Evolutionary conservation across 2,888 invertebrate genomes (phyloP).

Genomic region (Acleris holmiana): DNA sequence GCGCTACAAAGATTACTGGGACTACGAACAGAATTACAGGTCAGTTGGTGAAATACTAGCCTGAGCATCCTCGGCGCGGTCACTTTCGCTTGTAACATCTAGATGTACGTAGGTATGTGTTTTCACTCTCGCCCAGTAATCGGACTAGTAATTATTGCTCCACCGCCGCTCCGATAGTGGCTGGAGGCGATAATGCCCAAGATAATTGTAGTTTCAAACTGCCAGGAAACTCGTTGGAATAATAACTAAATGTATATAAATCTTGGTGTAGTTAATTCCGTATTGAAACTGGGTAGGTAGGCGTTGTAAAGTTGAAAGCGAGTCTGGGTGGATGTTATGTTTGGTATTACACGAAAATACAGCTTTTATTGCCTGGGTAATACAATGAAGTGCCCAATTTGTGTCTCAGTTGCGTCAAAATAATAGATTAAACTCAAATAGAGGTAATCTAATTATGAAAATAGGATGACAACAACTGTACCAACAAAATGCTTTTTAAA

Average conservation of each 20-base stretch:
- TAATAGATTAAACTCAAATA: too few relatives aligned
- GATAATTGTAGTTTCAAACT: slow-evolving; percentile 25
- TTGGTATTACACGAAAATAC: too few relatives aligned
- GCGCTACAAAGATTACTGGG: slow-evolving; percentile 82
- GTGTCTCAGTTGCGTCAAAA: too few relatives aligned
- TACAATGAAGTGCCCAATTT: too few relatives aligned
- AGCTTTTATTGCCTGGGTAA: too few relatives aligned
- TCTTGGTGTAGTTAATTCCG: background rate
- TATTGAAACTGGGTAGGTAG: background rate
- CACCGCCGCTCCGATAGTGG: slow-evolving; percentile 29
- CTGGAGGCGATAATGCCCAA: slow-evolving; percentile 24
- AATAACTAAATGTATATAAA: background rate
- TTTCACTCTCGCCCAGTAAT: slow-evolving; percentile 32
- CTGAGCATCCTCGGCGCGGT: background rate
- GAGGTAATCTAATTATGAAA: too few relatives aligned
- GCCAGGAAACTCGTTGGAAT: slow-evolving; percentile 4
- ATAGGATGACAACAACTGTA: too few relatives aligned
- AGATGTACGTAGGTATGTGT: slow-evolving; percentile 31
- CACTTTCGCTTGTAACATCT: slow-evolving; percentile 35
- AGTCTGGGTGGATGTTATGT: too few relatives aligned
- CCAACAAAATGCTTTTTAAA: too few relatives aligned
- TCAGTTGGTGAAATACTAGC: slow-evolving; percentile 38
- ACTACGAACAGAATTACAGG: slow-evolving; percentile 81
- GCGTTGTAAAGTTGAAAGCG: background rate
- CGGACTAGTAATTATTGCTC: slow-evolving; percentile 19